Evolutionary conservation across 2,888 invertebrate genomes (phyloP).

Genomic region (Drosophila borealis): DNA sequence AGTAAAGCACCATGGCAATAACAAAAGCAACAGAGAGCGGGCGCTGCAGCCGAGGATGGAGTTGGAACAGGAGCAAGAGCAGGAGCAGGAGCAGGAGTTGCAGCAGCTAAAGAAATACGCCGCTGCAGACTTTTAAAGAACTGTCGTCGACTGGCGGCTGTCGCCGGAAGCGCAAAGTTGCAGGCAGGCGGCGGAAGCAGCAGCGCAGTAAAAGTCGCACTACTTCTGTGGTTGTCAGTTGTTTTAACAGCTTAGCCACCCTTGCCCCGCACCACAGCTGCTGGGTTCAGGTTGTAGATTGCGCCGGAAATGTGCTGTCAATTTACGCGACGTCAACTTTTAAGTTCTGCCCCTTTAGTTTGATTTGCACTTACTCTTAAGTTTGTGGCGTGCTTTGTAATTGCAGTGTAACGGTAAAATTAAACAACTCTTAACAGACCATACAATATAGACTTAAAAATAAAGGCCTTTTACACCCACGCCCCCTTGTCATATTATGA

Average conservation of each 20-base stretch:
- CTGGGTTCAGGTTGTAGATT: constrained; percentile 39
- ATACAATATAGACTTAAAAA: constrained; percentile 28
- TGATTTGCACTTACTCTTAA: constrained; percentile 54
- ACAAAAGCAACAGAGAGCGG: constrained; percentile 2
- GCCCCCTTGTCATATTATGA: neutral
- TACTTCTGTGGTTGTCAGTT: constrained; percentile 81
- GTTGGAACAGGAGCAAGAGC: neutral
- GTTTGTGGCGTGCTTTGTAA: constrained; percentile 35
- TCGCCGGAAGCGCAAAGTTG: constrained; percentile 78
- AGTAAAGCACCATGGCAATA: constrained; percentile 39
- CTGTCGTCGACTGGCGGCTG: constrained; percentile 79
- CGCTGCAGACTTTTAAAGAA: constrained; percentile 73
- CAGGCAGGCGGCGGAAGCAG: constrained; percentile 65
- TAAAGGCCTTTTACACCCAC: constrained; percentile 6
- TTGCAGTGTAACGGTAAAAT: constrained; percentile 33
- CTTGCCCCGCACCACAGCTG: neutral
- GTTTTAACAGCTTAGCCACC: constrained; percentile 76
- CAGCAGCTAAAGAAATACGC: constrained; percentile 44
- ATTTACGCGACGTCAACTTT: constrained; percentile 64
- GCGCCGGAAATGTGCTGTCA: constrained; percentile 78
- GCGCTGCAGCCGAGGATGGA: neutral
- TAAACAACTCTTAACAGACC: constrained; percentile 28
- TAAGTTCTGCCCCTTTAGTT: constrained; percentile 54
- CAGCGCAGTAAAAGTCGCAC: constrained; percentile 80
- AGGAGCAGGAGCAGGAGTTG: neutral